Percentiles rank a stretch among this genome's conserved stretches.
These are phyloP conservation scores for Agrilus biguttatus DNA, from an alignment of 2,888 invertebrate genomes.

Conservation along the genomic window DNA sequence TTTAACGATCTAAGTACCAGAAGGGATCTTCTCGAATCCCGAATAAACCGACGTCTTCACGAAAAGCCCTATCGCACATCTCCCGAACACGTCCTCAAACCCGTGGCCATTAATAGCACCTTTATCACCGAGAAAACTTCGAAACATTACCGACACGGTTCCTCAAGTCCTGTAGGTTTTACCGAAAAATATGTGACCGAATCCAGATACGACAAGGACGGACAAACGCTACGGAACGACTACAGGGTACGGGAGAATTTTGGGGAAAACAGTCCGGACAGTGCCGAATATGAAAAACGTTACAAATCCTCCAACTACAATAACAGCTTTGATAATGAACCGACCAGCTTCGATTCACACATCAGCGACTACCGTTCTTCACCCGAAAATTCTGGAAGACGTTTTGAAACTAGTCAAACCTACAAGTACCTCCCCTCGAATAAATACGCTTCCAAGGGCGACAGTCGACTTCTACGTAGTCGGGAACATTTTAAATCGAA, in stretches of 20 bases:
- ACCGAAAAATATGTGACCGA: slow-evolving; percentile 38
- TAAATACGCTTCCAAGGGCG: slow-evolving; percentile 16
- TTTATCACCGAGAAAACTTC: slow-evolving; percentile 41
- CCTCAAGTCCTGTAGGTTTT: slow-evolving; percentile 37
- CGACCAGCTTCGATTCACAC: slow-evolving; percentile 51
- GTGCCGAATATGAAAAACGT: slow-evolving; percentile 16
- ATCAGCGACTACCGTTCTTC: slow-evolving; percentile 44
- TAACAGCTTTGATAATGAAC: slow-evolving; percentile 36
- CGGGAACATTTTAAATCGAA: slow-evolving; percentile 45
- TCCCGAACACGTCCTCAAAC: slow-evolving; percentile 30
- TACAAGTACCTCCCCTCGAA: slow-evolving; percentile 14
- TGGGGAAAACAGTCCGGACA: slow-evolving; percentile 19
- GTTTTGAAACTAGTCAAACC: slow-evolving; percentile 23
- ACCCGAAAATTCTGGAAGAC: slow-evolving; percentile 35
- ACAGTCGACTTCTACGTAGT: slow-evolving; percentile 19
- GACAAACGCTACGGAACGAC: slow-evolving; percentile 28
- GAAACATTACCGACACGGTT: slow-evolving; percentile 39
- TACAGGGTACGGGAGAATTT: slow-evolving; percentile 30
- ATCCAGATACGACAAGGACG: slow-evolving; percentile 36
- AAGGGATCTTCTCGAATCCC: slow-evolving; percentile 59
- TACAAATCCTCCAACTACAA: slow-evolving; percentile 18
- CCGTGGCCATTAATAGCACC: slow-evolving; percentile 23
- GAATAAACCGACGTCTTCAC: slow-evolving; percentile 44
- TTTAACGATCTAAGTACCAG: slow-evolving; percentile 51
- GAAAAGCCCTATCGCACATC: slow-evolving; percentile 28